Base-by-base conservation (phyloP, 2,113 vertebrate species). In the Buteo buteo region DNA sequence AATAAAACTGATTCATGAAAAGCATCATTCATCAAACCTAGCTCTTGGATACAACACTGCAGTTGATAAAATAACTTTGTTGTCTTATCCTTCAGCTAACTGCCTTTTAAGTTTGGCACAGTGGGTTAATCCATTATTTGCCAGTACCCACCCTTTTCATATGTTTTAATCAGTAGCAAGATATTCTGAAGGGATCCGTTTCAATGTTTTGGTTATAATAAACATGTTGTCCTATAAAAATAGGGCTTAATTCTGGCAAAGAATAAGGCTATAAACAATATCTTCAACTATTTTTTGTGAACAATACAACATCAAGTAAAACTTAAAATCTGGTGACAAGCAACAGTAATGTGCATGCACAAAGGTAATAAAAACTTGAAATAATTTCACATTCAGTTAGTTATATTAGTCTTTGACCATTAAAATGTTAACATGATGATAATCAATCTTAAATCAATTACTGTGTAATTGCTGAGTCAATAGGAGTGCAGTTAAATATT, bases 401-500 rank as follows among this genome's bases (percentile, higher is more conserved):
- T 93, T 96, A 44, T 95, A 90, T 57, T 71, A 72, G 65, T 90
- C 85, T 94, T 71, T 71, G 78, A 95, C 64, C 73, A 94, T 95
- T 96, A 95, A 96, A 97, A 97, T 49, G 22, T 97, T 97, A 98
- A 90, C 78, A 97, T 89, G 95, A 98, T 98, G 97, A 98, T 98
- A 98, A 99, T 99, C 98, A 98, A 98, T 98, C 98, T 98, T 98
- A 97, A 98, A 98, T 99, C 98, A 99, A 99, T 98, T 98, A 98
- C 97, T 73, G 14, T 67, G 96, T 98, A 99, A 98, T 98, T 99
- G 98, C 98, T 98, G 97, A 99, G 98, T 99, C 98, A 98, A 98
- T 98, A 95, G 87, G 94, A 97, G 94, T 85, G 96, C 96, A 98
- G 97, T 98, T 98, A 98, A 98, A 99, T 98, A 98, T 98, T 98